Conservation (phyloP, 2,113 vertebrate genomes). For the Vulpes lagopus region DNA sequence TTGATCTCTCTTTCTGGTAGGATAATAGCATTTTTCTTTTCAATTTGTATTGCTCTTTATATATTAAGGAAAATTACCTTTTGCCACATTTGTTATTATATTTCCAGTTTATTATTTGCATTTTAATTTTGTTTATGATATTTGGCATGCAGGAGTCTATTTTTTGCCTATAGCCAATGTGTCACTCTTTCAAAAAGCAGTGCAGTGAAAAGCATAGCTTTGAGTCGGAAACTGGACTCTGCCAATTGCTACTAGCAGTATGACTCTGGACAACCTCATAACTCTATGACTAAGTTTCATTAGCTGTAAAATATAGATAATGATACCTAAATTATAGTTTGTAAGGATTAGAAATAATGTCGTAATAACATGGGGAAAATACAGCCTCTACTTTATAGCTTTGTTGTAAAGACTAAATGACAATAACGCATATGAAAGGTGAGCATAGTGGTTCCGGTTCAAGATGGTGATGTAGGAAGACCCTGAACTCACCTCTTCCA, state of each 20-base stretch:
- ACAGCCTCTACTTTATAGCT: not conserved
- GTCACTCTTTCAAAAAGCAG: not conserved
- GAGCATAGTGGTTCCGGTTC: not conserved
- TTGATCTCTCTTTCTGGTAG: not conserved
- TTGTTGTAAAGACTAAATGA: constrained; percentile 13
- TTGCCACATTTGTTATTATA: not conserved
- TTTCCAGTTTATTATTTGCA: not conserved
- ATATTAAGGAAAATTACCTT: not conserved
- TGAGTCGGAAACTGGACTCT: not conserved
- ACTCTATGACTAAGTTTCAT: not conserved
- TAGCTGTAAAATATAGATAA: not conserved
- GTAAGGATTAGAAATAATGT: not conserved
- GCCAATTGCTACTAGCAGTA: not conserved
- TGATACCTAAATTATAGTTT: not conserved
- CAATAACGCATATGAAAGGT: not conserved
- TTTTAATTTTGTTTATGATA: constrained; percentile 29
- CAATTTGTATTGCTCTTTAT: not conserved
- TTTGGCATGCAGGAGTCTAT: not conserved
- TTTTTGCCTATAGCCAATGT: not conserved
- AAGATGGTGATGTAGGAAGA: not conserved
- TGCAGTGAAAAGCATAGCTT: not conserved
- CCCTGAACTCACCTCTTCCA: not conserved
- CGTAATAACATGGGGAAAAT: not conserved
- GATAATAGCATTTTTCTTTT: not conserved
- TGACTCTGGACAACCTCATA: not conserved